A percentile compares a stretch with the other conserved stretches of the same genome.
Conservation (phyloP, 2,113 vertebrate genomes). For the Callospermophilus lateralis region DNA sequence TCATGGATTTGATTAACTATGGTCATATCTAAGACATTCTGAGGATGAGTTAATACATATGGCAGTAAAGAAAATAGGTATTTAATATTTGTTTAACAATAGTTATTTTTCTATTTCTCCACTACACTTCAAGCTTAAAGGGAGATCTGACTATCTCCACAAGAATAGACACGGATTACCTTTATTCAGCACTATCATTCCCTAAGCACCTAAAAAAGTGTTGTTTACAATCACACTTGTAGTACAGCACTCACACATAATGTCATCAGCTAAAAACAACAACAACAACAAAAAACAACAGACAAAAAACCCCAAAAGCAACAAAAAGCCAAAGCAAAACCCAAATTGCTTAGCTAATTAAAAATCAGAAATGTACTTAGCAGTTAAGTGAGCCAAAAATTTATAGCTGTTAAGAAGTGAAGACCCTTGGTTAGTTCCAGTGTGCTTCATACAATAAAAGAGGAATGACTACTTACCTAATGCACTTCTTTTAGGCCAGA, state of each 20-base stretch:
- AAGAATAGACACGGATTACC: background rate
- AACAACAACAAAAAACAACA: too few species aligned
- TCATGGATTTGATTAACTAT: background rate
- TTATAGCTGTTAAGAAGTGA: background rate
- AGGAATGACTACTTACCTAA: background rate
- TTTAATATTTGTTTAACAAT: background rate
- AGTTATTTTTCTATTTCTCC: background rate
- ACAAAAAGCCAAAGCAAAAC: background rate
- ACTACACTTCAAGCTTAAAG: background rate
- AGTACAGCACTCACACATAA: background rate
- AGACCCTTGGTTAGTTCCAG: background rate
- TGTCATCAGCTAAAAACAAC: background rate
- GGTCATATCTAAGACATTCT: background rate
- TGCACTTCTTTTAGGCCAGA: background rate
- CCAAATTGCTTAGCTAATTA: background rate
- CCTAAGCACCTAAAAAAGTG: background rate
- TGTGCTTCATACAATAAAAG: background rate
- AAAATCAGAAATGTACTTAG: background rate
- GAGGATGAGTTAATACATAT: background rate
- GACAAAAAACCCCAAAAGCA: background rate
- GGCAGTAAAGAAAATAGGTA: background rate
- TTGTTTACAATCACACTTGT: background rate
- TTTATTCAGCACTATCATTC: background rate
- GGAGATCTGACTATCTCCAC: background rate
- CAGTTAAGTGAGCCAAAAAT: background rate